Conservation (phyloP, 2,888 invertebrate species). For the Morinoia aosen region DNA sequence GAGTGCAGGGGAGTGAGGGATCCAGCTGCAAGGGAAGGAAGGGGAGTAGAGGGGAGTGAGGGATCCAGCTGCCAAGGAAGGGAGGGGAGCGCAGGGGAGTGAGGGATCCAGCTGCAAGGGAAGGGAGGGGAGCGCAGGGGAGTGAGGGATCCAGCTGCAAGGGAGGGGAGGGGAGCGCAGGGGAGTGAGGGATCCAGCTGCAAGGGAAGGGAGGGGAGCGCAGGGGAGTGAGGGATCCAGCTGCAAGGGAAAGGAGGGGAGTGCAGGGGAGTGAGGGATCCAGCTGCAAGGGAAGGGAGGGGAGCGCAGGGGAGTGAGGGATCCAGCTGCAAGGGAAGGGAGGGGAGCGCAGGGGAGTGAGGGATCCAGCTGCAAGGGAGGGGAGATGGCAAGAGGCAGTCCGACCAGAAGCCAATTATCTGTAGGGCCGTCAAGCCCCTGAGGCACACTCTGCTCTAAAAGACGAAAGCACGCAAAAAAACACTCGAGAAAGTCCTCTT, state of each 20-base stretch:
- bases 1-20: not conserved
- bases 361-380: not conserved
- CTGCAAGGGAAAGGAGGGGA: not conserved
- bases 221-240: not conserved
- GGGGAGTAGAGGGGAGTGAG: not conserved
- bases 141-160: not conserved
- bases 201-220: not conserved
- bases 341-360: not conserved
- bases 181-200: not conserved
- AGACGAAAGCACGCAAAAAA: constrained; percentile 51
- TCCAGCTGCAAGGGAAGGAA: not conserved
- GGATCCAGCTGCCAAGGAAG: not conserved
- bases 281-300: not conserved
- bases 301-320: not conserved
- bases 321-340: not conserved
- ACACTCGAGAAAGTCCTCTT: constrained; percentile 51
- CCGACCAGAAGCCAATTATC: constrained; percentile 47
- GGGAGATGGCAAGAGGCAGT: not conserved
- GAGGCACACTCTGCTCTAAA: constrained; percentile 45
- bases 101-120: not conserved
- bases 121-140: not conserved
- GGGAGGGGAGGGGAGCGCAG: not conserved
- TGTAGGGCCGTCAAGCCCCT: constrained; percentile 47
- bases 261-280: not conserved
- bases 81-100: not conserved